These are phyloP conservation scores for Syngnathus typhle DNA, from an alignment of 2,113 vertebrate species.

Conservation along the genomic window DNA sequence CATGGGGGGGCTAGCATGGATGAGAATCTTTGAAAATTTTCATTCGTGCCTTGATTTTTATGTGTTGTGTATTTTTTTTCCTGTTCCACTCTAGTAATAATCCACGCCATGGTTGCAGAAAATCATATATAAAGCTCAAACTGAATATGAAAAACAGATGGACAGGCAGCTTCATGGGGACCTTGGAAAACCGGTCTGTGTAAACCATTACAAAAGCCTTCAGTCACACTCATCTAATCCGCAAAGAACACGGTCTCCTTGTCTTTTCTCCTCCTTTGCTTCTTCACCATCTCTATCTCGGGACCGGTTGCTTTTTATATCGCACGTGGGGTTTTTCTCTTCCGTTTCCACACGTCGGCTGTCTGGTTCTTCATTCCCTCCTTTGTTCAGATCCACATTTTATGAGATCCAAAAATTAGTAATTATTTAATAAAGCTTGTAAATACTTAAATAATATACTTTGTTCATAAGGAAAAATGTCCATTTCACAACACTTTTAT, in stretches of 20 bases:
- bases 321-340: constrained; percentile 61
- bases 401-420: not conserved
- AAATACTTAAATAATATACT: not conserved
- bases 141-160: constrained; percentile 76
- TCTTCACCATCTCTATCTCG: constrained; percentile 53
- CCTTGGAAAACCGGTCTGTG: constrained; percentile 69
- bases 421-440: not conserved
- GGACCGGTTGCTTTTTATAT: constrained; percentile 63
- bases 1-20: not conserved
- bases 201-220: constrained; percentile 69
- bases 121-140: constrained; percentile 43
- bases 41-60: constrained; percentile 49
- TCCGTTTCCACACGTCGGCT: constrained; percentile 64
- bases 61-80: constrained; percentile 37
- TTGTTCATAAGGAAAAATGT: no score
- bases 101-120: constrained; percentile 55
- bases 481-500: not conserved
- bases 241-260: constrained; percentile 65
- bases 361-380: constrained; percentile 65
- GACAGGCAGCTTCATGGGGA: constrained; percentile 59
- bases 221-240: constrained; percentile 62
- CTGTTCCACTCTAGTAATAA: constrained; percentile 57
- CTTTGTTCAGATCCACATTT: constrained; percentile 41
- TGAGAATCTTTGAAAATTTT: constrained; percentile 43
- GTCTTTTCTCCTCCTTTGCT: constrained; percentile 59